Evolutionary conservation across 2,797 vertebrate species (phyloP).

Genomic region (Clarias fuscus): DNA sequence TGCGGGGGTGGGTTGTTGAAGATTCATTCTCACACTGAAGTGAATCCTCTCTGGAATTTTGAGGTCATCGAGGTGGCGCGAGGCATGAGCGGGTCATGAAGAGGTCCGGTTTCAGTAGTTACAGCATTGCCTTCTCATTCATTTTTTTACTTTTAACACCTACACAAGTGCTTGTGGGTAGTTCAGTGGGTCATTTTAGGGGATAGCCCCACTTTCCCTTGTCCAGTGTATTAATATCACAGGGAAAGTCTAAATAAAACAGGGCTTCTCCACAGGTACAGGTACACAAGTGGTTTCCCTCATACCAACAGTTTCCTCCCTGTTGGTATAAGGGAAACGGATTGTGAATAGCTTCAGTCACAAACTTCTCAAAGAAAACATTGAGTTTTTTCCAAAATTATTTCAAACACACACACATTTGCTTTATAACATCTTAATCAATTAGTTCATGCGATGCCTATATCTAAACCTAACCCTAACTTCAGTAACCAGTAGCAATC

Average conservation of each 20-base stretch:
- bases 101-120: background rate
- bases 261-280: slow-evolving; percentile 1
- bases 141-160: slow-evolving; percentile 8
- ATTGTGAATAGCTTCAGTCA: slow-evolving; percentile 23
- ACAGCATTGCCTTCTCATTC: slow-evolving; percentile 8
- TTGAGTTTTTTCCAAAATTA: slow-evolving; percentile 24
- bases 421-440: background rate
- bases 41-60: slow-evolving; percentile 42
- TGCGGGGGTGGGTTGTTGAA: background rate
- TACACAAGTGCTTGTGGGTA: background rate
- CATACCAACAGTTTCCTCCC: too few species aligned
- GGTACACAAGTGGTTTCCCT: too few species aligned
- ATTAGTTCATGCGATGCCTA: background rate
- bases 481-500: background rate
- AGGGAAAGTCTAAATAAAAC: background rate
- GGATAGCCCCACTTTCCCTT: background rate
- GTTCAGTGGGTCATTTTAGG: background rate
- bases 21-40: slow-evolving; percentile 33
- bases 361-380: slow-evolving; percentile 40
- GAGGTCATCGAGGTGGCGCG: slow-evolving; percentile 6
- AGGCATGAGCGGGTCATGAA: background rate
- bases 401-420: background rate
- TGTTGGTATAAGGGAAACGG: background rate
- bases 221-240: slow-evolving; percentile 23
- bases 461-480: background rate